phyloP scores from a whole-genome alignment of 2,888 invertebrate species.

The Phalera bucephala region DNA sequence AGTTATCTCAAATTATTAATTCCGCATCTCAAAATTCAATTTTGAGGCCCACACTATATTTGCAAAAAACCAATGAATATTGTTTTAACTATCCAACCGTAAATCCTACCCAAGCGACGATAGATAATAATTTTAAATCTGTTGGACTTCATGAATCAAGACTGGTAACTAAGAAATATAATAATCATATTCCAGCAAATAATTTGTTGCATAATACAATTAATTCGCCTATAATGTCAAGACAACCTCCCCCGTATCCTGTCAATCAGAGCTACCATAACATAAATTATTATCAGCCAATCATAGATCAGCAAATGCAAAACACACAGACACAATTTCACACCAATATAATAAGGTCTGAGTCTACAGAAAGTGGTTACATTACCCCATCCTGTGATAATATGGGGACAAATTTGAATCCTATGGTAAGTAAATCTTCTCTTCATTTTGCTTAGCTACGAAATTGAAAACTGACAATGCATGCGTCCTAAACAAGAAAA shows the following conservation, averaged over 20 bases:
- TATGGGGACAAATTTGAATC: constrained; percentile 10
- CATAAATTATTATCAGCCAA: neutral
- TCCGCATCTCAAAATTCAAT: too few species aligned
- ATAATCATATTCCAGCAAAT: too few species aligned
- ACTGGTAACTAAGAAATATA: too few species aligned
- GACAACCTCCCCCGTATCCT: neutral
- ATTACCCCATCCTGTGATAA: constrained; percentile 29
- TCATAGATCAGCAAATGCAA: neutral
- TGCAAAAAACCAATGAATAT: neutral
- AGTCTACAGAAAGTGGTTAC: constrained; percentile 46
- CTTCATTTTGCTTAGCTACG: too few species aligned
- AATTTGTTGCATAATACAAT: neutral
- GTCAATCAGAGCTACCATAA: neutral
- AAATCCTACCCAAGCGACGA: neutral
- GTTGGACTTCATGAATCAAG: too few species aligned
- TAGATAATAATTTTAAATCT: neutral
- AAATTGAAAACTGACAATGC: too few species aligned
- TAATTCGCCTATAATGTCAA: neutral
- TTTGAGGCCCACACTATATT: too few species aligned
- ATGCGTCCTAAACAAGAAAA: too few species aligned
- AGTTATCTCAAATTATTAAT: too few species aligned
- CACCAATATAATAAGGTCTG: constrained; percentile 20
- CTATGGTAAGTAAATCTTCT: constrained; percentile 12
- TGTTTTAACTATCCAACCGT: neutral
- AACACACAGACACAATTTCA: neutral